A percentile compares a stretch with the other conserved stretches of the same genome.
Conservation (phyloP, 2,797 vertebrate genomes). For the Hipposideros larvatus region DNA sequence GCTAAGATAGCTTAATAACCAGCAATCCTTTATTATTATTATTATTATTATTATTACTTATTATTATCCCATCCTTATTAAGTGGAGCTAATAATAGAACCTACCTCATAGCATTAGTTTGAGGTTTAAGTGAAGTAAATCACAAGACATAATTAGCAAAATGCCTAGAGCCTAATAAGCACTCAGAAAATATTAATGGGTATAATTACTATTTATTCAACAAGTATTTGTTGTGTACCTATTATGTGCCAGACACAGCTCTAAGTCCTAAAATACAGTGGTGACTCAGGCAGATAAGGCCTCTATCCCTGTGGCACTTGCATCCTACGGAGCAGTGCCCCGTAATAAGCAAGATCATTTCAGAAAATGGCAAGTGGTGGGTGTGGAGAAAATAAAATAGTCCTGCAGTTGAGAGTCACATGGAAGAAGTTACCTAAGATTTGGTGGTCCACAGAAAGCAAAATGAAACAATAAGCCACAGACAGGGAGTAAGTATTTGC, state of each 20-base stretch:
- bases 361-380: not conserved
- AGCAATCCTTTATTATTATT: not conserved
- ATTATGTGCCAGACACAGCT: not conserved
- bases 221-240: not conserved
- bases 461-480: not conserved
- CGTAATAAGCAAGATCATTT: not conserved
- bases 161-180: not conserved
- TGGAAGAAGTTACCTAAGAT: not conserved
- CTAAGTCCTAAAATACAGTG: not conserved
- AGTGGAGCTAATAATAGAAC: not conserved
- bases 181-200: not conserved
- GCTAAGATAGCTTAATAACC: not conserved
- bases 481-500: not conserved
- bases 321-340: not conserved
- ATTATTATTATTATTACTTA: not conserved
- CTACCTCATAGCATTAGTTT: not conserved
- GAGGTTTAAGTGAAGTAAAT: not conserved
- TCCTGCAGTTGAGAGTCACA: not conserved
- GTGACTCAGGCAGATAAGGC: not conserved
- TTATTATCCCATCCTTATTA: not conserved
- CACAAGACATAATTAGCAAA: not conserved
- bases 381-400: not conserved
- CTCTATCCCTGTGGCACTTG: not conserved
- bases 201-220: not conserved
- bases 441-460: not conserved